Percentiles rank a stretch among this genome's conserved stretches.
Conservation (phyloP, 2,888 invertebrate genomes). For the Cantharis lateralis region DNA sequence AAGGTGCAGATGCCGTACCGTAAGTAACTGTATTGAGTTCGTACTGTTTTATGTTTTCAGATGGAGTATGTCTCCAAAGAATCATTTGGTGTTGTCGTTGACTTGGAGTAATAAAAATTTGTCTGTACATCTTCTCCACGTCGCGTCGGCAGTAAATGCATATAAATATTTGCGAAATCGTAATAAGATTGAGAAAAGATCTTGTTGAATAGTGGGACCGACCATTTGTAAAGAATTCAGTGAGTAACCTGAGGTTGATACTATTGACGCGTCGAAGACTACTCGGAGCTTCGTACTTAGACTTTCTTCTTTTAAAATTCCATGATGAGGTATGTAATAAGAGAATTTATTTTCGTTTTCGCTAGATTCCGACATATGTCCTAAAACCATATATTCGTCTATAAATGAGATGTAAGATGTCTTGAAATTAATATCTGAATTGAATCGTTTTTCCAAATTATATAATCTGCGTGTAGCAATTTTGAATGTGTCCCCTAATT, state of each 20-base stretch:
- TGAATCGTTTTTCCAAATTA: no score
- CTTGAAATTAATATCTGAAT: no score
- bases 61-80: not conserved
- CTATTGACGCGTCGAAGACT: not conserved
- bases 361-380: no score
- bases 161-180: not conserved
- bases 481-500: no score
- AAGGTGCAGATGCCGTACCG: not conserved
- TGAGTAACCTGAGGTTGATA: not conserved
- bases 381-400: no score
- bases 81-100: not conserved
- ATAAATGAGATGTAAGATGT: no score
- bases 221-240: not conserved
- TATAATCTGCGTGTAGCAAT: no score
- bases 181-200: not conserved
- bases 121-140: not conserved
- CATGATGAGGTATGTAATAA: slow-evolving; percentile 2
- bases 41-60: not conserved
- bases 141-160: not conserved
- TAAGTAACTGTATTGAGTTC: not conserved
- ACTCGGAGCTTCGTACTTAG: not conserved
- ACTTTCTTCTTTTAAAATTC: not conserved
- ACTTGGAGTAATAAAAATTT: not conserved
- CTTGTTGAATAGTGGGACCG: not conserved
- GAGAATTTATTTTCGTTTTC: not conserved